Conservation (phyloP, 2,888 invertebrate genomes). For the Agapostemon virescens region DNA sequence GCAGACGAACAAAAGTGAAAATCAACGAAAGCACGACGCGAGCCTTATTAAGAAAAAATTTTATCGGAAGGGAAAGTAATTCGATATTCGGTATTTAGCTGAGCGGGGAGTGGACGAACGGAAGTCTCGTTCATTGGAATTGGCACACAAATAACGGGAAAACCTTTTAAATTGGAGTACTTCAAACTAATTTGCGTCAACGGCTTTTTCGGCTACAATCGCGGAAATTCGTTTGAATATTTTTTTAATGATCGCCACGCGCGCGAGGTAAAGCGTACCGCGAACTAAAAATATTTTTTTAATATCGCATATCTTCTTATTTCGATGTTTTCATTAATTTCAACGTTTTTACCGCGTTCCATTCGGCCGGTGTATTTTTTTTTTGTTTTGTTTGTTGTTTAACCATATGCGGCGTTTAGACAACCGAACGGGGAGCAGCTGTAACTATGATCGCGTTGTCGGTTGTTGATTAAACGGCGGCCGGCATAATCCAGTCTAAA, state of each 20-base stretch:
- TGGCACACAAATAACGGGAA: neutral
- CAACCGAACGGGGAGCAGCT: neutral
- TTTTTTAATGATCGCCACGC: slow-evolving; percentile 1
- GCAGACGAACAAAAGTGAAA: neutral
- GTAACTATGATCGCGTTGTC: neutral
- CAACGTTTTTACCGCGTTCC: neutral
- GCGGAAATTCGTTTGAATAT: neutral
- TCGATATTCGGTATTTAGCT: neutral
- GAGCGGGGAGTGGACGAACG: neutral
- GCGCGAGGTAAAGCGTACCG: neutral
- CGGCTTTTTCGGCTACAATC: neutral
- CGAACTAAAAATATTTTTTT: neutral
- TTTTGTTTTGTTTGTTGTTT: too few species aligned
- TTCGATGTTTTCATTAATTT: neutral
- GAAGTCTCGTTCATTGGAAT: neutral
- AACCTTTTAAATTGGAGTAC: neutral
- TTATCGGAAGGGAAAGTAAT: neutral
- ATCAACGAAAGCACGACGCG: neutral
- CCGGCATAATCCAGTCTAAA: neutral
- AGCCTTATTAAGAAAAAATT: neutral
- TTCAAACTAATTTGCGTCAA: neutral
- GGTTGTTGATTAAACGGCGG: neutral
- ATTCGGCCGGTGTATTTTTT: neutral
- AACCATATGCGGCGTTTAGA: neutral
- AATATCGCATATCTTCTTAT: neutral